Percentiles rank a stretch among this genome's conserved stretches.
Evolutionary conservation across 2,113 vertebrate genomes (phyloP).

Genomic region (Gila orcuttii): DNA sequence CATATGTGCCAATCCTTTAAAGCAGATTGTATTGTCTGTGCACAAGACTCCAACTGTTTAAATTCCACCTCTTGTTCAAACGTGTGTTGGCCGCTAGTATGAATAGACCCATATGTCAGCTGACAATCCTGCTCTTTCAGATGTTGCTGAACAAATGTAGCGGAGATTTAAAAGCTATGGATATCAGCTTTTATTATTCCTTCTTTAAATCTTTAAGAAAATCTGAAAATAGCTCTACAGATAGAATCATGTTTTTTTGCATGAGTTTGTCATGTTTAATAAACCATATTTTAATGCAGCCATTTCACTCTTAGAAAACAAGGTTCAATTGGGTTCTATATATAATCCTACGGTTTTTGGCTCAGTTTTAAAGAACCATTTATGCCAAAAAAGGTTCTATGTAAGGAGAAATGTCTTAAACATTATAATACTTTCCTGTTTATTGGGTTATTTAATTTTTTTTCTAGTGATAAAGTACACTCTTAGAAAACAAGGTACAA

Average conservation of each 20-base stretch:
- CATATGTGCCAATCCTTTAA: constrained; percentile 1
- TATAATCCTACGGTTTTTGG: too few species aligned
- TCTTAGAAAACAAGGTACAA: too few species aligned
- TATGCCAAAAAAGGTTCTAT: too few species aligned
- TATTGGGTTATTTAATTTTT: too few species aligned
- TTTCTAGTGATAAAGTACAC: too few species aligned
- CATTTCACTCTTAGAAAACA: too few species aligned
- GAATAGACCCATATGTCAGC: constrained; percentile 37
- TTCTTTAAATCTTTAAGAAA: background rate
- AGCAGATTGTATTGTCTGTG: constrained; percentile 2
- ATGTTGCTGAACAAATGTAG: constrained; percentile 24
- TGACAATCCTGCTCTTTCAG: constrained; percentile 28
- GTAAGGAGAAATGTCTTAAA: too few species aligned
- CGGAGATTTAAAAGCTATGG: constrained; percentile 3
- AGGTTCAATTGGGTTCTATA: too few species aligned
- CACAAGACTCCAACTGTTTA: constrained; percentile 23
- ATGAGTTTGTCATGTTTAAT: background rate
- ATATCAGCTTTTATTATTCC: constrained; percentile 3
- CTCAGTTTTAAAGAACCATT: too few species aligned
- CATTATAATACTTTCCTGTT: too few species aligned
- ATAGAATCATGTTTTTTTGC: background rate
- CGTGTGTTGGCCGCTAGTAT: constrained; percentile 17
- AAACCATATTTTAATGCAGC: background rate
- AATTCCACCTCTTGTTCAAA: constrained; percentile 36
- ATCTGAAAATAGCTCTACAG: background rate